These are phyloP conservation scores for Pithys albifrons DNA, from an alignment of 2,113 vertebrate genomes.

Conservation along the genomic window DNA sequence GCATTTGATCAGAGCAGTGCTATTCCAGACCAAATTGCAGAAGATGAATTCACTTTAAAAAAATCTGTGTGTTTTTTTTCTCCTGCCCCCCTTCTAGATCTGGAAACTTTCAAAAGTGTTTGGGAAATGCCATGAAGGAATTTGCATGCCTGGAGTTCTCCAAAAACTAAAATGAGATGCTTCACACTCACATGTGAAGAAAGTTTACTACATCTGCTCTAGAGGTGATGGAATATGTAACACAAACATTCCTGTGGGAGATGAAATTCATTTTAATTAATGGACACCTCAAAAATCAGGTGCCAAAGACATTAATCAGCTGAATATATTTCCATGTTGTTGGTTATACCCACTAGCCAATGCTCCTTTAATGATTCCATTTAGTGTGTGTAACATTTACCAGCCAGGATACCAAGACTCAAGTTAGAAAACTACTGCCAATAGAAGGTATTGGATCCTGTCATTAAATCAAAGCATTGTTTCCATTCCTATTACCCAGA, in stretches of 20 bases:
- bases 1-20: not conserved
- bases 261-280: slow-evolving; percentile 55
- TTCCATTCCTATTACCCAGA: slow-evolving; percentile 16
- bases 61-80: not conserved
- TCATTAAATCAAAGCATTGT: slow-evolving; percentile 2
- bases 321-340: not conserved
- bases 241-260: not conserved
- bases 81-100: not conserved
- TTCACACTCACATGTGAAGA: not conserved
- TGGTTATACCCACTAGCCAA: slow-evolving; percentile 33
- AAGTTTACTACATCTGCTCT: not conserved
- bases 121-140: slow-evolving; percentile 16
- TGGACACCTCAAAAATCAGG: slow-evolving; percentile 55
- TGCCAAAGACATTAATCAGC: slow-evolving; percentile 52
- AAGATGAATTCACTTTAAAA: not conserved
- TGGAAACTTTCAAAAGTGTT: not conserved
- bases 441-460: not conserved
- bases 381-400: slow-evolving; percentile 25
- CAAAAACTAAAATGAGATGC: not conserved
- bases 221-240: slow-evolving; percentile 8
- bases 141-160: not conserved
- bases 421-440: not conserved
- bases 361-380: slow-evolving; percentile 34
- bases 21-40: not conserved
- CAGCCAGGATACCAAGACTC: not conserved